phyloP scores from a whole-genome alignment of 1,140 invertebrate species.

The Drosophila obscura region DNA sequence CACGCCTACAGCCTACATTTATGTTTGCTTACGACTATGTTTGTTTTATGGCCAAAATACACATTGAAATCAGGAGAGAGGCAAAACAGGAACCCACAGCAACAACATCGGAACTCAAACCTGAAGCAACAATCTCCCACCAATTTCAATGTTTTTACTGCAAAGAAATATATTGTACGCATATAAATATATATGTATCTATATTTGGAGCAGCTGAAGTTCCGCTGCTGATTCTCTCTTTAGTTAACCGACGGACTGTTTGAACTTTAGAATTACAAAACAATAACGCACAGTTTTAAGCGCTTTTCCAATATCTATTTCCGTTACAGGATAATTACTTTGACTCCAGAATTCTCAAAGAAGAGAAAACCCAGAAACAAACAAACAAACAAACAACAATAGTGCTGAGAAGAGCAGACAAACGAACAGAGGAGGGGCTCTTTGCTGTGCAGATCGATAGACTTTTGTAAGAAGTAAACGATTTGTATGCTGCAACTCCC shows the following conservation, averaged over 20 bases:
- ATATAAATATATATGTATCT: background rate
- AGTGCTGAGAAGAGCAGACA: conserved; percentile 31
- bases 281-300: too few relatives aligned
- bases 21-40: conserved; percentile 17
- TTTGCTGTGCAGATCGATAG: conserved; percentile 59
- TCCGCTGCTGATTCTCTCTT: too few relatives aligned
- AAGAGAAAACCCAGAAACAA: conserved; percentile 19
- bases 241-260: too few relatives aligned
- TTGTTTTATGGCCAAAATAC: conserved; percentile 23
- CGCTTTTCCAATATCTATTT: conserved; percentile 27
- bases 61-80: background rate
- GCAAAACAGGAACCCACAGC: background rate
- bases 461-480: conserved; percentile 50
- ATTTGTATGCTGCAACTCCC: conserved; percentile 58
- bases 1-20: conserved; percentile 11
- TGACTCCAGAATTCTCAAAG: conserved; percentile 14
- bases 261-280: too few relatives aligned
- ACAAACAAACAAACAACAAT: conserved; percentile 35
- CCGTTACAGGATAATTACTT: conserved; percentile 55
- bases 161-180: conserved; percentile 2
- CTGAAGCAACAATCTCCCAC: conserved; percentile 1
- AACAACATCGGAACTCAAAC: background rate
- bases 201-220: background rate
- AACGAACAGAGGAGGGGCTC: conserved; percentile 39
- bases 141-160: conserved; percentile 21